Evolutionary conservation across 2,797 vertebrate genomes (phyloP), one percentile per base, ranked within the genome.

Genomic region (Dipus sagitta): DNA sequence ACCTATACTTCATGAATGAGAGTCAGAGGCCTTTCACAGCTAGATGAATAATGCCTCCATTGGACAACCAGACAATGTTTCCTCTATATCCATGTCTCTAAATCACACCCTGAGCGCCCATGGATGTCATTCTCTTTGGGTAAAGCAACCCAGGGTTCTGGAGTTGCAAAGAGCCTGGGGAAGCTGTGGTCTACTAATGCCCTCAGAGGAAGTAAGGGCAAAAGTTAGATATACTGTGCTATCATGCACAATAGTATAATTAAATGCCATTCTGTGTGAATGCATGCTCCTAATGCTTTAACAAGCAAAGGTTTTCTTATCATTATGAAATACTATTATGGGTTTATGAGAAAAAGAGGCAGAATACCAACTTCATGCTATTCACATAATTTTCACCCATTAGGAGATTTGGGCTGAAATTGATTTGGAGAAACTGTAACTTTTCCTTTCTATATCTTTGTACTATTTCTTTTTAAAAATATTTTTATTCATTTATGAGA

Each of bases 1-100:
- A 96, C 89, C 87, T 94, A 70, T 90, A 70, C 79, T 95, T 94
- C 88, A 88, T 95, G 96, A 96, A 95, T 95, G 93, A 90, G 92
- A 88, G 81, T 71, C 38, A 24, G 85, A 67, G 72, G 88, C 28
- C 72, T 95, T 94, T 88, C 84, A 92, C 76, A 70, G 76, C 68
- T 62, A 81, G 67, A 75, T 42, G 83, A 92, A 91, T 91, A 91
- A 89, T 92, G 88, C 74, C 28, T 32, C 90, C 95, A 88, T 92
- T 92, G 47, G 84, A 58, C 68, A 92, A 21, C n/a, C 42, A 94
- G 71, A 97, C 95, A 97, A 93, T 79, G 93, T 86, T 34, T 91
- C 76, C 75, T 96, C 93, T 96, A 38, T 95, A 78, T 79, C 68
- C 80, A 11, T 92, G 86, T 34, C 52, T 93, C 86, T 94, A 90